These are phyloP conservation scores for Hydrolagus colliei DNA, from an alignment of 2,797 vertebrate genomes.

Conservation along the genomic window DNA sequence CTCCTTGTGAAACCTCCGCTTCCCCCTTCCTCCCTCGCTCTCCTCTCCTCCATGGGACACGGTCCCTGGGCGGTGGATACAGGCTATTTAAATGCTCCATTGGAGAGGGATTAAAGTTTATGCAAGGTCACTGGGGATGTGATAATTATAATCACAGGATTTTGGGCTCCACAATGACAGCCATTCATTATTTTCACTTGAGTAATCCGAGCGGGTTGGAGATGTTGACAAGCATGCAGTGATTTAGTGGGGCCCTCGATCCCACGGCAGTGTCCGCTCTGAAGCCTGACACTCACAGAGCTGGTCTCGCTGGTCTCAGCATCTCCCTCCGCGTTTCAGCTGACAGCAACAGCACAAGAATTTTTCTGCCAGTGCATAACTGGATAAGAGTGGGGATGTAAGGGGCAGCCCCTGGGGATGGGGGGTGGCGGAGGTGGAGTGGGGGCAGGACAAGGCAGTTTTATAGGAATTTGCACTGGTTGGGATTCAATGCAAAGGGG, in stretches of 20 bases:
- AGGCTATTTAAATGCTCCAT: conserved; percentile 99
- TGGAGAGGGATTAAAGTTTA: conserved; percentile 99
- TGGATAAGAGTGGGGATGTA: conserved; percentile 43
- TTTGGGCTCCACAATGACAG: conserved; percentile 99
- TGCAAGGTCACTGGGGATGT: conserved; percentile 99
- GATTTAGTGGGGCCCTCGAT: conserved; percentile 84
- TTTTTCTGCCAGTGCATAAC: conserved; percentile 52
- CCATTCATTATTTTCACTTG: conserved; percentile 99
- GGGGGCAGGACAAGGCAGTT: background rate
- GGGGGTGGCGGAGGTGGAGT: conserved; percentile 8
- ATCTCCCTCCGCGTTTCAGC: conserved; percentile 50
- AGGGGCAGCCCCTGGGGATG: background rate
- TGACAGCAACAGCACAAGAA: conserved; percentile 47
- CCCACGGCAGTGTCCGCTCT: conserved; percentile 52
- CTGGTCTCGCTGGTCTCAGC: conserved; percentile 53
- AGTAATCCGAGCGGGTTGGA: conserved; percentile 83
- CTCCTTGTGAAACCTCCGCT: conserved; percentile 60
- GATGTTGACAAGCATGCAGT: conserved; percentile 95
- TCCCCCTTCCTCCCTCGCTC: conserved; percentile 48
- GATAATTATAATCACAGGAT: conserved; percentile 99
- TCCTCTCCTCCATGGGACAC: conserved; percentile 51
- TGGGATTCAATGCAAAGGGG: too few species aligned
- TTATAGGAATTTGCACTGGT: too few species aligned
- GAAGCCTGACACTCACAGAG: conserved; percentile 49
- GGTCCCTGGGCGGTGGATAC: conserved; percentile 61